These are phyloP conservation scores for Choreutis nemorana DNA, from an alignment of 2,888 invertebrate species.

Conservation along the genomic window DNA sequence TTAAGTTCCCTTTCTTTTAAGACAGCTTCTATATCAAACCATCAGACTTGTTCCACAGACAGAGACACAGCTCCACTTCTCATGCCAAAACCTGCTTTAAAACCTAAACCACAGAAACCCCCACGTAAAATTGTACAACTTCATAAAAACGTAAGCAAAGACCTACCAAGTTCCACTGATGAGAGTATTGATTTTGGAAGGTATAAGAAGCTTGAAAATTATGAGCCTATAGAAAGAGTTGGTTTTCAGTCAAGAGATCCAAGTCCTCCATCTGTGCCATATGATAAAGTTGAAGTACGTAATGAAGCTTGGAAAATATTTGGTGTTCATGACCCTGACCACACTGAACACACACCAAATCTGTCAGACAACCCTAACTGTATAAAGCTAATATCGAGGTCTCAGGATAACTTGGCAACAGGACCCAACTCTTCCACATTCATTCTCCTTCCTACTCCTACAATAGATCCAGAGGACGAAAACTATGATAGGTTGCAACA, in stretches of 20 bases:
- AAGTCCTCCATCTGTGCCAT: slow-evolving; percentile 58
- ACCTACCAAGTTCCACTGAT: slow-evolving; percentile 38
- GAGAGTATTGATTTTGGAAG: slow-evolving; percentile 58
- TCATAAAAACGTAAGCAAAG: slow-evolving; percentile 42
- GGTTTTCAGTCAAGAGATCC: slow-evolving; percentile 59
- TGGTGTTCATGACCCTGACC: slow-evolving; percentile 77
- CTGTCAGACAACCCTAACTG: slow-evolving; percentile 52
- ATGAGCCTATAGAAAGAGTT: slow-evolving; percentile 56
- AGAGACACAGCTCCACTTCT: slow-evolving; percentile 49
- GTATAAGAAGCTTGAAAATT: slow-evolving; percentile 61
- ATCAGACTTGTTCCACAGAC: slow-evolving; percentile 39
- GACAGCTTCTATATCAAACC: slow-evolving; percentile 46
- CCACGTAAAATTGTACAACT: slow-evolving; percentile 65
- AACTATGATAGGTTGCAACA: slow-evolving; percentile 84
- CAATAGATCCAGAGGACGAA: slow-evolving; percentile 59
- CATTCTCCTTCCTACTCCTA: slow-evolving; percentile 58
- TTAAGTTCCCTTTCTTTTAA: slow-evolving; percentile 54
- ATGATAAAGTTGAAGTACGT: slow-evolving; percentile 79
- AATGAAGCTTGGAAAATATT: slow-evolving; percentile 84
- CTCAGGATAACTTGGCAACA: slow-evolving; percentile 51
- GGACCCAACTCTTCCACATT: slow-evolving; percentile 63
- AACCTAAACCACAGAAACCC: slow-evolving; percentile 70
- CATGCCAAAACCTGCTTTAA: slow-evolving; percentile 65
- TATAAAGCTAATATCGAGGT: slow-evolving; percentile 57
- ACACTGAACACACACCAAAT: slow-evolving; percentile 69